Evolutionary conservation across 1,140 invertebrate genomes (phyloP).

Genomic region (Andrena cerasifolii): DNA sequence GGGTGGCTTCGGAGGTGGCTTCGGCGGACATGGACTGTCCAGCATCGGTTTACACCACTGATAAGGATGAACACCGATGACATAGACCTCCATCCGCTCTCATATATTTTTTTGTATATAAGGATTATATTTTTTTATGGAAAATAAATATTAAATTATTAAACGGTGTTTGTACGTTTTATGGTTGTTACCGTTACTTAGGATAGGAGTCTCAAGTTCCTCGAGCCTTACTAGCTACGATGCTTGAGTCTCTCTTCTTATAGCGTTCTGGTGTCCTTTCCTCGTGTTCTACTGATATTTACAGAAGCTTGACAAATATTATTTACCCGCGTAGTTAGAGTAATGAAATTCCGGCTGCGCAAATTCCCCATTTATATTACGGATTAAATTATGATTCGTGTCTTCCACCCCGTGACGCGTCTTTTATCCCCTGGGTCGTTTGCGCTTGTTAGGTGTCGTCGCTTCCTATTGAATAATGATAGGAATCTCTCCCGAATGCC

Average conservation of each 20-base stretch:
- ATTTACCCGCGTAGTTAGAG: too few species aligned
- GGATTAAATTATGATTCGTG: constrained; percentile 49
- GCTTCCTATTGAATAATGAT: constrained; percentile 10
- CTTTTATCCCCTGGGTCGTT: not conserved
- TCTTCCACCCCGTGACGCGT: not conserved
- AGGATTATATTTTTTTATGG: constrained; percentile 59
- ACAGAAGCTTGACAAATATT: too few species aligned
- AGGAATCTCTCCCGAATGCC: constrained; percentile 8
- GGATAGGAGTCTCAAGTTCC: too few species aligned
- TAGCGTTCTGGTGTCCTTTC: too few species aligned
- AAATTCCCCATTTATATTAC: constrained; percentile 15
- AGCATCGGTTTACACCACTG: constrained; percentile 61
- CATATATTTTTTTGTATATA: constrained; percentile 59
- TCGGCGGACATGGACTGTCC: constrained; percentile 5
- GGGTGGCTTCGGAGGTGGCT: constrained; percentile 32
- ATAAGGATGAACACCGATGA: constrained; percentile 30
- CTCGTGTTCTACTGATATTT: too few species aligned
- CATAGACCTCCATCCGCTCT: constrained; percentile 16
- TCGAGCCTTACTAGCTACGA: not conserved
- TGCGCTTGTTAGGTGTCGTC: not conserved
- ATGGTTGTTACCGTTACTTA: too few species aligned
- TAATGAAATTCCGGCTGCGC: too few species aligned
- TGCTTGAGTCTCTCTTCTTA: too few species aligned
- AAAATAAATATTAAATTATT: constrained; percentile 70
- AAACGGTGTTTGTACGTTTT: constrained; percentile 25